phyloP scores from a whole-genome alignment of 2,113 vertebrate species.

The Indicator indicator region DNA sequence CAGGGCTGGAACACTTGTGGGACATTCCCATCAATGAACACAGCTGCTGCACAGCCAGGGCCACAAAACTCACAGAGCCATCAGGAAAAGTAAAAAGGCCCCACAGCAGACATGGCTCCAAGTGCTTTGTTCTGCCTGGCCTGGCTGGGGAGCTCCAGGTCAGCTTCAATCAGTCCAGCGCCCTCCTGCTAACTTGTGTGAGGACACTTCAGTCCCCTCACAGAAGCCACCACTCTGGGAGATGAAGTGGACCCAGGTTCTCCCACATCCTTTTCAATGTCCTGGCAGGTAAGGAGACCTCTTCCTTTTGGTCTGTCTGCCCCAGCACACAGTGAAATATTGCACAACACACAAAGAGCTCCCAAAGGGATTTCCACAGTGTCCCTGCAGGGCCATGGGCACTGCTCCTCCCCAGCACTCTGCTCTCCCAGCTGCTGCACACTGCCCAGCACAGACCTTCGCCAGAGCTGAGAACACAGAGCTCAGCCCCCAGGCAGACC shows the following conservation, averaged over 20 bases:
- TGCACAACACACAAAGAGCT: background rate
- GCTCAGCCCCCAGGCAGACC: background rate
- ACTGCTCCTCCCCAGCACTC: background rate
- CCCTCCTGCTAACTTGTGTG: background rate
- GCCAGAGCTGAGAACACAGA: background rate
- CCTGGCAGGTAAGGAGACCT: background rate
- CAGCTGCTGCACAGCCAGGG: background rate
- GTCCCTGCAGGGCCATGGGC: background rate
- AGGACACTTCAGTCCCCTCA: background rate
- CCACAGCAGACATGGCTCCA: background rate
- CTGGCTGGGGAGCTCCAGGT: background rate
- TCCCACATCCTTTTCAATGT: background rate
- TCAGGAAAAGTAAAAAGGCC: background rate
- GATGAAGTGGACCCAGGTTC: background rate
- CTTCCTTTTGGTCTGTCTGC: background rate
- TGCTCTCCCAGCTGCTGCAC: background rate
- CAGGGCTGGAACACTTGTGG: background rate
- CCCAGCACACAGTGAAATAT: background rate
- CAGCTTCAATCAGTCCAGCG: background rate
- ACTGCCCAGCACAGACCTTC: background rate
- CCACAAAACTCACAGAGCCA: background rate
- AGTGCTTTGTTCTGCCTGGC: background rate
- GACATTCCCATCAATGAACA: background rate
- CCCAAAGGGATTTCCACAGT: background rate
- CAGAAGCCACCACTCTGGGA: background rate